A percentile compares a stretch with the other conserved stretches of the same genome.
Evolutionary conservation across 2,113 vertebrate genomes (phyloP).

Genomic region (Addax nasomaculatus): DNA sequence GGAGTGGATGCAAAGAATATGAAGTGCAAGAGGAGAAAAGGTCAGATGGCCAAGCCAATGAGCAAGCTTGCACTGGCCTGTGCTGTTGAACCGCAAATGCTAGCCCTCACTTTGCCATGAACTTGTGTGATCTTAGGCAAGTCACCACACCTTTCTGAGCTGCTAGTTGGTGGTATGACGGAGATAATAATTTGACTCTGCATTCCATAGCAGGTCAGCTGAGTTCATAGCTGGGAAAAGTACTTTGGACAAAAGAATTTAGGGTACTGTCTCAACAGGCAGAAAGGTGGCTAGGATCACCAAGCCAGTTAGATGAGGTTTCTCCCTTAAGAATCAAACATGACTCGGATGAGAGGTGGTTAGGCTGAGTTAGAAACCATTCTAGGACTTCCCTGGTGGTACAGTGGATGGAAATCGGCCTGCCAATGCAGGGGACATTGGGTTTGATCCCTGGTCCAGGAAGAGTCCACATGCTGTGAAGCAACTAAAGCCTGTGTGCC

Average conservation of each 20-base stretch:
- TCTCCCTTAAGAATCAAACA: conserved; percentile 14
- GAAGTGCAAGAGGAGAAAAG: not conserved
- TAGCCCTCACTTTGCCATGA: not conserved
- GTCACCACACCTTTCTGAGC: conserved; percentile 5
- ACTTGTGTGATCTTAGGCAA: not conserved
- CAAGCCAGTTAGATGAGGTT: not conserved
- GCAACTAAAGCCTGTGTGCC: not conserved
- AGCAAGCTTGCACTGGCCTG: not conserved
- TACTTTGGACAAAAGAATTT: conserved; percentile 13
- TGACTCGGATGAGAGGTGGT: not conserved
- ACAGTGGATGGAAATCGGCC: not conserved
- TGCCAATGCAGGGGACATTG: not conserved
- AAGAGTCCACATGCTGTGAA: not conserved
- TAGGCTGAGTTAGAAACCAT: not conserved
- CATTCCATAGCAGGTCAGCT: not conserved
- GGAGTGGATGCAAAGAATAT: not conserved
- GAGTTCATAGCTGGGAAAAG: not conserved
- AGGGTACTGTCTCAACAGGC: not conserved
- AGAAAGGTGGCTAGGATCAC: not conserved
- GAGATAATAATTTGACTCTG: not conserved
- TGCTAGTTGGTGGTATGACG: not conserved
- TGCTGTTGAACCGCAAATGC: not conserved
- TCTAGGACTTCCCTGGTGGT: not conserved
- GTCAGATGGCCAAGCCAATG: not conserved
- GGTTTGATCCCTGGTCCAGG: not conserved